phyloP scores from a whole-genome alignment of 2,888 invertebrate species.

The Epinotia bilunana region DNA sequence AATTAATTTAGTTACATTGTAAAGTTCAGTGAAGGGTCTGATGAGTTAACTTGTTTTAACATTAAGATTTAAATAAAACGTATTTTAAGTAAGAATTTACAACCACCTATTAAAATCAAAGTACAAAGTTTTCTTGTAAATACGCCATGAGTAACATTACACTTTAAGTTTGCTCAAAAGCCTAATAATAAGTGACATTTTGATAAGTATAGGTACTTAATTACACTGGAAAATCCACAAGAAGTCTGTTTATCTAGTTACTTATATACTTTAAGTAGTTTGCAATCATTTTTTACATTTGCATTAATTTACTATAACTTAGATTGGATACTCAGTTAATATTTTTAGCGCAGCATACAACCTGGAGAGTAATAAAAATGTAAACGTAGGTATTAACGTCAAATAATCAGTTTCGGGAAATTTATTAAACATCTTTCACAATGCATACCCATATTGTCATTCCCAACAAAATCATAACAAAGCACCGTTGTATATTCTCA shows the following conservation, averaged over 20 bases:
- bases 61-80: constrained; percentile 38
- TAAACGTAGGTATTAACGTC: background rate
- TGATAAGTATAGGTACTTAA: constrained; percentile 52
- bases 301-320: too few species aligned
- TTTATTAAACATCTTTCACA: background rate
- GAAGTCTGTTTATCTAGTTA: constrained; percentile 33
- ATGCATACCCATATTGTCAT: background rate
- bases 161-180: constrained; percentile 64
- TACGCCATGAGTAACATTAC: constrained; percentile 47
- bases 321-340: background rate
- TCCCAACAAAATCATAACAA: background rate
- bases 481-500: background rate
- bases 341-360: background rate
- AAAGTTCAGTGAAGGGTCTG: constrained; percentile 36
- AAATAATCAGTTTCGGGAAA: background rate
- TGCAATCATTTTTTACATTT: constrained; percentile 2
- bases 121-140: constrained; percentile 46
- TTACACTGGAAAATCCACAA: constrained; percentile 35
- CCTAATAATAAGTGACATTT: constrained; percentile 57
- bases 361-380: background rate
- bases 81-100: constrained; percentile 35
- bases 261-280: constrained; percentile 14
- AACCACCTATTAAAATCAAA: constrained; percentile 43
- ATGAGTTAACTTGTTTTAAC: constrained; percentile 45
- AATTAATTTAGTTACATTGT: constrained; percentile 50